Base-by-base conservation (phyloP, 2,113 vertebrate species). In the Oreochromis aureus region DNA sequence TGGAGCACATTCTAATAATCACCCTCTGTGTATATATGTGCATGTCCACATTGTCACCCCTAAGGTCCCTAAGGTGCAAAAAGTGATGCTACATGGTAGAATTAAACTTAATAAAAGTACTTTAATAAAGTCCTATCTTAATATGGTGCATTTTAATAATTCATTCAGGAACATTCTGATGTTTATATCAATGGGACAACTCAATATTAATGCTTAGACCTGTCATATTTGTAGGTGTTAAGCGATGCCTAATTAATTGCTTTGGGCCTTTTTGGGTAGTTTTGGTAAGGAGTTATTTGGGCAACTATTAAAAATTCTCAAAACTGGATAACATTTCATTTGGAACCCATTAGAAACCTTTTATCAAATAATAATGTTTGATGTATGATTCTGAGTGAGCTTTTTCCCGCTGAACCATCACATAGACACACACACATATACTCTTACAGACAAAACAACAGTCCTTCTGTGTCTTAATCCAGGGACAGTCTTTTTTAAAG, bases 401-500 rank as follows among this genome's bases (percentile, higher is more conserved):
- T n/a, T 30, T 54, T 61, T 44, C 55, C 19, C 85, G 5, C 82
- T 51, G 56, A 83, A 44, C 44, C 48, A 22, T 54, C 24, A 61
- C 58, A 48, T 15, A 39, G 19, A 19, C 32, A 46, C 63, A 19
- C 73, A 73, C 6, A 39, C 13, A 54, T 19, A 55, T 34, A 24
- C 39, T 78, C 80, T 55, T 56, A 80, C 48, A 82, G 83, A 81
- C 59, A 79, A 78, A 83, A 86, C 76, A 83, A 48, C 36, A 22
- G 1, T 19, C 27, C 24, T n/a, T 36, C 13, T 59, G 59, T 81
- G 88, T 82, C 87, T 89, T 87, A 24, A 79, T 55, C 30, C 5
- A 6, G 66, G n/a, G 87, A 83, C 39, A 53, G 39, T 79, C 44
- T 34, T 39, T 76, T 90, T 88, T 79, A 5, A 88, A 85, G 66